Percentiles rank a stretch among this genome's conserved stretches.
Evolutionary conservation across 2,888 invertebrate species (phyloP).

Genomic region (Lymantria dispar): DNA sequence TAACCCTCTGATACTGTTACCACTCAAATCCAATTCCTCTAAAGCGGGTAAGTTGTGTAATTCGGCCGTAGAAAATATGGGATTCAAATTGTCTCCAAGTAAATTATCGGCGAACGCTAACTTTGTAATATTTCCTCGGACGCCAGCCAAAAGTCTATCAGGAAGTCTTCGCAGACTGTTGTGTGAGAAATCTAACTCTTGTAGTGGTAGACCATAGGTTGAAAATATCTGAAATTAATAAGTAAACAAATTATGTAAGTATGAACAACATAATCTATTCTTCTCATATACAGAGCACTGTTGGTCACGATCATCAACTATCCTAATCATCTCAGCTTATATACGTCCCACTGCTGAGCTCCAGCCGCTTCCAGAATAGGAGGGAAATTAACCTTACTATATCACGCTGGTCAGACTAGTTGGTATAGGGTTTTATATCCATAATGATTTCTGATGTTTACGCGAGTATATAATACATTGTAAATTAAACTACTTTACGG

Average conservation of each 20-base stretch:
- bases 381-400: no score
- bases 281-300: no score
- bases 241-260: neutral
- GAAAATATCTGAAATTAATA: constrained; percentile 83
- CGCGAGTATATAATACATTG: no score
- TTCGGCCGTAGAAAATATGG: constrained; percentile 94
- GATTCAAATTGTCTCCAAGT: constrained; percentile 94
- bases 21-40: constrained; percentile 88
- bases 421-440: no score
- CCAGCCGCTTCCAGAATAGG: no score
- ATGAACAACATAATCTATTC: no score
- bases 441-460: no score
- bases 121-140: constrained; percentile 85
- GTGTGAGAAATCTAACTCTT: constrained; percentile 90
- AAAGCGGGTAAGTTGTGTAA: constrained; percentile 89
- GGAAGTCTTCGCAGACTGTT: constrained; percentile 91
- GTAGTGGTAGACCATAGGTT: constrained; percentile 87
- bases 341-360: no score
- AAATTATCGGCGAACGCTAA: constrained; percentile 90
- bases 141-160: constrained; percentile 87
- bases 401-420: no score
- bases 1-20: constrained; percentile 90
- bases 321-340: no score
- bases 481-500: no score
- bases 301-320: no score